Evolutionary conservation across 2,797 vertebrate species (phyloP), one percentile per base, ranked within the genome.

Genomic region (Sibirionetta formosa): DNA sequence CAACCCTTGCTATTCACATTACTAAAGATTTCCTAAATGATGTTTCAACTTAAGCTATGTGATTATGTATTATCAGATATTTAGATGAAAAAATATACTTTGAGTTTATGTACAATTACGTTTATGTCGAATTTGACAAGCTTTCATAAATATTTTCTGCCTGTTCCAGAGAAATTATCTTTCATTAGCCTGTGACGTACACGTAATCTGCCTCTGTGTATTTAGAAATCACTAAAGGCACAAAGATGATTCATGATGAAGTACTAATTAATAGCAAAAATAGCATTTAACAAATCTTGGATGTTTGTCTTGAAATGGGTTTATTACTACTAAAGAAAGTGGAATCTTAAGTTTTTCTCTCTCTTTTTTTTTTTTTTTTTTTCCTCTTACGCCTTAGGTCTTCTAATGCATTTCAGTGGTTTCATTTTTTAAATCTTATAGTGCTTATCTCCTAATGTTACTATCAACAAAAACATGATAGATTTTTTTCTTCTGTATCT

Each of bases 221-320:
- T 98, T 98, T 98, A 98, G 98, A 97, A 97, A 93, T 97, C 96
- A 98, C 96, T 98, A 97, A 98, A 98, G 98, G 98, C 98, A 98
- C 97, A 97, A 97, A 98, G 97, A 98, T 97, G 97, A 96, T 97
- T 97, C 95, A 88, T 50, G 48, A 89, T 95, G 97, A 96, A 97
- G 95, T 14, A 97, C 95, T 97, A 87, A 96, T 97, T 97, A 97
- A 96, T 96, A 98, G 97, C 97, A 98, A 97, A 98, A 98, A 97
- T 92, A 98, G 96, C 96, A 97, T 98, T 98, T 98, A 98, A 98
- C 92, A 97, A 98, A 98, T 97, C 97, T 96, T 94, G 96, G 96
- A 95, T 95, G 97, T 97, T 96, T 95, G 96, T 98, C 97, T 97
- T 96, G 95, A 95, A 92, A 92, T 91, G 89, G 96, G 4, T 80